Base-by-base conservation (phyloP, 2,797 vertebrate species). In the Pachyuromys duprasi region DNA sequence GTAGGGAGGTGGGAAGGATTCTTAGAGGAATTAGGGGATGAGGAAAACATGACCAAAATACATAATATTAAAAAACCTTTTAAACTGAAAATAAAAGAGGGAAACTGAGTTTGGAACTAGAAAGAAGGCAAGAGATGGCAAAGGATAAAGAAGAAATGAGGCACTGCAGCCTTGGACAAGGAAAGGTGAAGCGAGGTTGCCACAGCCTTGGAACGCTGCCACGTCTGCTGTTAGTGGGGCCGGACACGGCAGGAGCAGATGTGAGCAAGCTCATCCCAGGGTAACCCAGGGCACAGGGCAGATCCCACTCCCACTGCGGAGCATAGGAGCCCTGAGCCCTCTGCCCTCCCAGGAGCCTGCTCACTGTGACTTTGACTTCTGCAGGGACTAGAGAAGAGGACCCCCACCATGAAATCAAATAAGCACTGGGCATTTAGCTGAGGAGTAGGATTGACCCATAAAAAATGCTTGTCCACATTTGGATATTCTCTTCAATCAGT, bases 71-170 rank as follows among this genome's bases (percentile, higher is more conserved):
- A 28, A 33, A 83, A 45, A 20, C 5, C 18, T 63, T 83, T 83
- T 83, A 28, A 83, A 45, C 28, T 60, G 57, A 36, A 80, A 57
- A 18, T 17, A 62, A 39, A 13, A 82, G 57, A 81, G 57, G 45
- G 93, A 33, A 78, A 84, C n/a, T 78, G 49, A 67, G 26, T 82
- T 95, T 79, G 93, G 95, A 84, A 95, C 81, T 90, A 88, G 53
- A 87, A 81, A 83, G 7, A 24, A 4, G 17, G 83, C 79, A 75
- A 96, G 94, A 65, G 78, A 90, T 65, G 81, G 45, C 72, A 92
- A 70, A 78, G 89, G 80, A 65, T 91, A 82, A 84, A 78, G 74
- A 86, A 84, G 70, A 76, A 57, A 78, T 60, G 91, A 84, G 96
- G n/a, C 31, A n/a, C 70, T 63, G 76, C 62, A 88, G 76, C 42